phyloP scores from a whole-genome alignment of 2,797 vertebrate species.

The Channa striata region DNA sequence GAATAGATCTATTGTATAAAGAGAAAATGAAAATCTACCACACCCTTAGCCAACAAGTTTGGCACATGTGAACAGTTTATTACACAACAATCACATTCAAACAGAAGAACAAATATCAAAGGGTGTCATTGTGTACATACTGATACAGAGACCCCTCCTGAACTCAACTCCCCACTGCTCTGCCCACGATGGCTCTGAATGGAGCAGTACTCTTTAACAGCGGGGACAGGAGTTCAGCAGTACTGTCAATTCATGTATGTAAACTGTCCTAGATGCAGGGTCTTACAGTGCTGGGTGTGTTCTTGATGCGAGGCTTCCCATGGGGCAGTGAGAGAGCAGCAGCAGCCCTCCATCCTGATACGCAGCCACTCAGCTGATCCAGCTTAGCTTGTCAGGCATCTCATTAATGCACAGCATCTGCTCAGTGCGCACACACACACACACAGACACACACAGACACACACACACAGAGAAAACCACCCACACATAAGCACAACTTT shows the following conservation, averaged over 20 bases:
- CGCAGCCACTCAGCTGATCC: conserved; percentile 76
- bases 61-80: conserved; percentile 64
- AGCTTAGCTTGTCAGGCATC: conserved; percentile 75
- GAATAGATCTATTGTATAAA: conserved; percentile 63
- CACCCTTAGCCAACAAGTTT: conserved; percentile 64
- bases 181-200: conserved; percentile 58
- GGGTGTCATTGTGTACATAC: conserved; percentile 76
- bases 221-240: conserved; percentile 19
- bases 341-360: conserved; percentile 25
- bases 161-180: conserved; percentile 42
- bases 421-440: conserved; percentile 48
- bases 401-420: conserved; percentile 73
- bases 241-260: conserved; percentile 5
- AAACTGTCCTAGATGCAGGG: conserved; percentile 3
- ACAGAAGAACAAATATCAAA: conserved; percentile 74
- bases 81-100: conserved; percentile 76
- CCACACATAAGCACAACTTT: conserved; percentile 26
- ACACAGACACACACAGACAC: conserved; percentile 2
- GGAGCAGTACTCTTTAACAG: conserved; percentile 36
- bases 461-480: conserved; percentile 12
- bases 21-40: conserved; percentile 56
- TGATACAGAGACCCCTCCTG: conserved; percentile 59
- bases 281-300: conserved; percentile 25
- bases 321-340: conserved; percentile 46
- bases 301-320: conserved; percentile 49